phyloP scores from a whole-genome alignment of 2,888 invertebrate genomes.

The Perizoma flavofasciatum region DNA sequence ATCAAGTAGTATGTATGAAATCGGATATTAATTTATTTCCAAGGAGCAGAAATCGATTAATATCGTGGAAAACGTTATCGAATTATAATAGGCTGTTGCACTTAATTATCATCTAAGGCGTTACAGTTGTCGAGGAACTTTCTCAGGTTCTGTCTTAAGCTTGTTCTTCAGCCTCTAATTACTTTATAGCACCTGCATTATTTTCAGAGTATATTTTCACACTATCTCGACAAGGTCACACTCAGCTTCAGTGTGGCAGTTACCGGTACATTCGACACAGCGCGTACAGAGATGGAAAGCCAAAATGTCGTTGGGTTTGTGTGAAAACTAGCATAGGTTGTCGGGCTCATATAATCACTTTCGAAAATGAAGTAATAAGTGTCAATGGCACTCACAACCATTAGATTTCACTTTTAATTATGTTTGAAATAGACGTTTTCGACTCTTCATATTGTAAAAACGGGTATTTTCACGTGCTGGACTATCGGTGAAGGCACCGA shows the following conservation, averaged over 20 bases:
- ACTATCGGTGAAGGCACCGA: too few species aligned
- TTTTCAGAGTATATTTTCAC: conserved; percentile 1
- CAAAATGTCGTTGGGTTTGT: conserved; percentile 5
- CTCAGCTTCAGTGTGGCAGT: not conserved
- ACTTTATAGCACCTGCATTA: not conserved
- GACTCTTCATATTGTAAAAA: too few species aligned
- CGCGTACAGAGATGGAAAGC: not conserved
- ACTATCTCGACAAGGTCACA: not conserved
- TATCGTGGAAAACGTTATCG: too few species aligned
- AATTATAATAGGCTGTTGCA: too few species aligned
- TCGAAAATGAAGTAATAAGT: not conserved
- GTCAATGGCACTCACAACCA: conserved; percentile 8
- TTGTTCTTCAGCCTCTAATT: not conserved
- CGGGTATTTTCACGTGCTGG: too few species aligned
- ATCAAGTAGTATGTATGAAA: too few species aligned
- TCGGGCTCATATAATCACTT: conserved; percentile 1
- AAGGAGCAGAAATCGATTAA: too few species aligned
- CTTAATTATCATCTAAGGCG: too few species aligned
- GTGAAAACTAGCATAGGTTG: not conserved
- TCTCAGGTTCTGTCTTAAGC: too few species aligned
- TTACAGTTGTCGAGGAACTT: too few species aligned
- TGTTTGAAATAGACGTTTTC: not conserved
- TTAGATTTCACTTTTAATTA: not conserved
- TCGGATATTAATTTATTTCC: too few species aligned
- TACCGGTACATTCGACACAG: not conserved